Base-by-base conservation (phyloP, 2,113 vertebrate species). In the Lophura nycthemera region DNA sequence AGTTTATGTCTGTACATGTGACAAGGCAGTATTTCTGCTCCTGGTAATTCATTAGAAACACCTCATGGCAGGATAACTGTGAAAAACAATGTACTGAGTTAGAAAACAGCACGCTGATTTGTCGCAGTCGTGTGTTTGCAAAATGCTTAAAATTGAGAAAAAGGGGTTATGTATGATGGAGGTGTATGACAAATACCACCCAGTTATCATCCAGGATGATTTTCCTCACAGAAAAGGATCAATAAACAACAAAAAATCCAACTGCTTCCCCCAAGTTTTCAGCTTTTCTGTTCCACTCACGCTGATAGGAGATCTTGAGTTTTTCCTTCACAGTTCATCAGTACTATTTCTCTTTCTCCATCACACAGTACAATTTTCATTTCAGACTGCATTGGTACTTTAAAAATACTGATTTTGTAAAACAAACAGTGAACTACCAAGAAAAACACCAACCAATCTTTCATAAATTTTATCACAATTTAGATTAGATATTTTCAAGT, bases 11-110 rank as follows among this genome's bases (percentile, higher is more conserved):
- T 50, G 27, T 19, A 40, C 7, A 3, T 0, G 5, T 29, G n/a
- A 72, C 54, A 69, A 77, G 34, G 79, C 21, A 13, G 12, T 17
- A 61, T 14, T 54, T 70, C n/a, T 54, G 14, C 43, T 82, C n/a
- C 69, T 27, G 34, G 15, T 8, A 56, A 61, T 29, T 52, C 38
- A 24, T 27, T 2, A 56, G 32, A 45, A 84, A 57, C 32, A 48
- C 7, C 25, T 54, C 29, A 29, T 3, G 5, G 57, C 19, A 67
- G 63, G 18, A 52, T 9, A 24, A 20, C 45, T 78, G 47, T 69
- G 43, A 79, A 80, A 59, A 82, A 69, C 6, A 21, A 22, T 0
- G 0, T 25, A 19, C 36, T 11, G 5, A 61, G 30, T 75, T 72
- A 21, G 32, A 77, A 54, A 83, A 74, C 7, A 8, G n/a, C 22